These are phyloP conservation scores for Escarpia spicata DNA, from an alignment of 2,888 invertebrate species.

Conservation along the genomic window DNA sequence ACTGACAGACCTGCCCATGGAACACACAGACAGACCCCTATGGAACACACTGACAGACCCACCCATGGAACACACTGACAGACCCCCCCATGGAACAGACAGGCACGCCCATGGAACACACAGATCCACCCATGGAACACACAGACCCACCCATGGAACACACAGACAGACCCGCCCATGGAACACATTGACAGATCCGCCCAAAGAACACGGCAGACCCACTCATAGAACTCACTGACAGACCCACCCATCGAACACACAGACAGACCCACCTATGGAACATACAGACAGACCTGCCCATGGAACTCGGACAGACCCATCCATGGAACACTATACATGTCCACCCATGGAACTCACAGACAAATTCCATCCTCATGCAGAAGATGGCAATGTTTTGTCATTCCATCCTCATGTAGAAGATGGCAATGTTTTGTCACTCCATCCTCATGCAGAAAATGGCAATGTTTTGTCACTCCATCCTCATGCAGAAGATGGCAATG, in stretches of 20 bases:
- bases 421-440: no score
- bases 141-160: conserved; percentile 14
- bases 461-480: no score
- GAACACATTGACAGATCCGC: not conserved
- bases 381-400: no score
- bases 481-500: no score
- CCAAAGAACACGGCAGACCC: not conserved
- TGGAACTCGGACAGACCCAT: not conserved
- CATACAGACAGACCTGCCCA: not conserved
- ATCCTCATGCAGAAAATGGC: no score
- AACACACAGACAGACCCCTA: not conserved
- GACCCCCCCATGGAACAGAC: not conserved
- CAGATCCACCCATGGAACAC: not conserved
- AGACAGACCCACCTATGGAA: not conserved
- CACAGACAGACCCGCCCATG: not conserved
- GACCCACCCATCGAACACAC: not conserved
- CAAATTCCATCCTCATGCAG: no score
- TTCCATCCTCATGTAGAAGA: no score
- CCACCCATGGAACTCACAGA: no score
- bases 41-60: conserved; percentile 4
- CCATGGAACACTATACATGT: no score
- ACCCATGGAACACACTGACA: not conserved
- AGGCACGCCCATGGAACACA: not conserved
- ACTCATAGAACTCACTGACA: not conserved
- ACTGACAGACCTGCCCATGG: not conserved